A percentile compares a stretch with the other conserved stretches of the same genome.
Conservation (phyloP, 2,797 vertebrate species). For the Sternarchorhynchus goeldii region DNA sequence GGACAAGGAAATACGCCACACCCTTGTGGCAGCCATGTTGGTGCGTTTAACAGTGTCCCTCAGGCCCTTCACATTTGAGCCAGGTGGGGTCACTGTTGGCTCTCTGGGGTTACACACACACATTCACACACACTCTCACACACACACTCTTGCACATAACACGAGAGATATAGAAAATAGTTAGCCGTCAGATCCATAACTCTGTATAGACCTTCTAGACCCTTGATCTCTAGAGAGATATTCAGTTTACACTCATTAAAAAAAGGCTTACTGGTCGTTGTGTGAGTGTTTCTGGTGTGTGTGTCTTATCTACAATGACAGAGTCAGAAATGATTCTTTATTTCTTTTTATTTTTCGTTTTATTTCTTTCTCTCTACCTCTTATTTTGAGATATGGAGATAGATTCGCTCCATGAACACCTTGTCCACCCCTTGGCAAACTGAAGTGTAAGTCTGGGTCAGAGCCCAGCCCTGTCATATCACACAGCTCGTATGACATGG, state of each 20-base stretch:
- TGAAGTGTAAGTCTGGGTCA: background rate
- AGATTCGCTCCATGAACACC: background rate
- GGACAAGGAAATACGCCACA: constrained; percentile 2
- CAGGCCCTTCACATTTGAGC: constrained; percentile 24
- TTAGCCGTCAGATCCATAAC: background rate
- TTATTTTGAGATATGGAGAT: background rate
- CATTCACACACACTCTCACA: constrained; percentile 1
- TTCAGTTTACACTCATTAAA: constrained; percentile 36
- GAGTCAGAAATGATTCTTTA: constrained; percentile 56
- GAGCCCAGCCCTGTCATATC: constrained; percentile 17
- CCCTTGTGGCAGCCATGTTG: background rate
- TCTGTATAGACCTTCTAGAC: background rate
- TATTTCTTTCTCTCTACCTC: constrained; percentile 25
- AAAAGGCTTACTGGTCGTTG: constrained; percentile 51
- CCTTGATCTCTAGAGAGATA: background rate
- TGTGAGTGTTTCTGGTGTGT: constrained; percentile 7
- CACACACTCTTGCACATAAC: constrained; percentile 40
- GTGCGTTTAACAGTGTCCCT: background rate
- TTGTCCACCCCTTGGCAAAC: constrained; percentile 3
- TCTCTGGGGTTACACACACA: constrained; percentile 8
- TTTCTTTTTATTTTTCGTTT: constrained; percentile 20
- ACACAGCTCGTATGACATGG: constrained; percentile 31
- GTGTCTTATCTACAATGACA: constrained; percentile 32
- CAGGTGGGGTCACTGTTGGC: constrained; percentile 52
- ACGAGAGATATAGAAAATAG: constrained; percentile 16